A percentile compares a stretch with the other conserved stretches of the same genome.
These are phyloP conservation scores for Acrossocheilus fasciatus DNA, from an alignment of 2,797 vertebrate genomes.

Conservation along the genomic window DNA sequence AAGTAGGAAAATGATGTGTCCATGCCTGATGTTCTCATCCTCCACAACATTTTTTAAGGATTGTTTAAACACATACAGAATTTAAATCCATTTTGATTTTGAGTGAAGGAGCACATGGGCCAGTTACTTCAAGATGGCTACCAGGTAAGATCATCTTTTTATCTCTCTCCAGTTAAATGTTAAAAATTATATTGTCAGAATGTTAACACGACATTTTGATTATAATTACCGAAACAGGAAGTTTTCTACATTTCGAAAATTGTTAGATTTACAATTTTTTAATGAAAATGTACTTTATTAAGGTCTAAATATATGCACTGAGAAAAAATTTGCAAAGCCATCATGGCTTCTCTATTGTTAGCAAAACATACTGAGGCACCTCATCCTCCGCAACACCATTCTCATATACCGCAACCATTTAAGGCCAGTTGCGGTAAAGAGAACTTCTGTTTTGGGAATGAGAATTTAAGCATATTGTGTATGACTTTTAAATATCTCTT, in stretches of 20 bases:
- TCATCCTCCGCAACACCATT: not conserved
- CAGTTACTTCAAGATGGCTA: constrained; percentile 10
- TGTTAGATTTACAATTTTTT: not conserved
- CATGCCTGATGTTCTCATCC: no score
- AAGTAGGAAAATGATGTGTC: no score
- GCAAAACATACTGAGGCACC: not conserved
- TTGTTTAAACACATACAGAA: not conserved
- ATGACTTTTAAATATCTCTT: not conserved
- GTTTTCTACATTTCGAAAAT: not conserved
- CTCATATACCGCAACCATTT: constrained; percentile 1
- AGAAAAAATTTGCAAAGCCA: constrained; percentile 13
- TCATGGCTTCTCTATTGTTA: not conserved
- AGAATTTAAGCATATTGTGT: not conserved
- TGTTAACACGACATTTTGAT: not conserved
- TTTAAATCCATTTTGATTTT: not conserved
- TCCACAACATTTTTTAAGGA: not conserved
- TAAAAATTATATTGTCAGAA: not conserved
- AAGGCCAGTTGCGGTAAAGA: not conserved
- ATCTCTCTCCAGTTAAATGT: constrained; percentile 4
- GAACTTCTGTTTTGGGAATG: constrained; percentile 4
- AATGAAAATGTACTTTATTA: not conserved
- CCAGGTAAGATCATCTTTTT: not conserved
- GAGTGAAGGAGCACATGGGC: not conserved
- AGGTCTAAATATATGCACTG: not conserved
- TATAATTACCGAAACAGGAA: not conserved